Base-by-base conservation (phyloP, 2,113 vertebrate species). In the Alligator mississippiensis region DNA sequence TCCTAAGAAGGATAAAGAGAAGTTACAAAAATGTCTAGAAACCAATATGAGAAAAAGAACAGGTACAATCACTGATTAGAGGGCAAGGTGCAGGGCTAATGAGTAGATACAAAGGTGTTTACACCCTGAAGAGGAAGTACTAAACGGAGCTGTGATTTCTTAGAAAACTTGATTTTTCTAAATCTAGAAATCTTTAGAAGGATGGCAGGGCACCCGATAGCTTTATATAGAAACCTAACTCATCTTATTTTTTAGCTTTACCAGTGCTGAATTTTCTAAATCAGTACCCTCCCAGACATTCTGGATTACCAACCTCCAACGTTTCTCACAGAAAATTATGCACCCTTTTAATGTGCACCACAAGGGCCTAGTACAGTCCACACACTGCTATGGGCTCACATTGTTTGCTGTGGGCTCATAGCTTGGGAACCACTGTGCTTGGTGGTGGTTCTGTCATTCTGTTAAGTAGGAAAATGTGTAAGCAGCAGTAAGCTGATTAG, bases 61-160 rank as follows among this genome's bases (percentile, higher is more conserved):
- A 27, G 21, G 4, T 25, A 64, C 4, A 75, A 18, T 61, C 11
- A 25, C 47, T 58, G n/a, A 91, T 25, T 24, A 63, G 93, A 76
- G 0, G 80, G 9, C 55, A 21, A 64, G 27, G 77, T 11, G 68
- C n/a, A 80, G 0, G 11, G 57, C 75, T 2, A 63, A n/a, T 4
- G 82, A 84, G 88, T 0, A 24, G 59, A 79, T 22, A 60, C 5
- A 1, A 38, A 47, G 59, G 11, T 4, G 25, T 90, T 74, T 60
- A 17, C 66, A 88, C 66, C 34, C 22, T 84, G 79, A 84, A 14
- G 22, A 24, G 21, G 77, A 21, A 3, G 19, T 59, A 78, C 12
- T 21, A 28, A 79, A 58, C 24, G 12, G 57, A 79, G 30, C 16
- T 59, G 77, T 61, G 30, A 79, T 60, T 79, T 79, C 22, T 5